A percentile compares a stretch with the other conserved stretches of the same genome.
Evolutionary conservation across 1,140 invertebrate genomes (phyloP).

Genomic region (Augochlora pura): DNA sequence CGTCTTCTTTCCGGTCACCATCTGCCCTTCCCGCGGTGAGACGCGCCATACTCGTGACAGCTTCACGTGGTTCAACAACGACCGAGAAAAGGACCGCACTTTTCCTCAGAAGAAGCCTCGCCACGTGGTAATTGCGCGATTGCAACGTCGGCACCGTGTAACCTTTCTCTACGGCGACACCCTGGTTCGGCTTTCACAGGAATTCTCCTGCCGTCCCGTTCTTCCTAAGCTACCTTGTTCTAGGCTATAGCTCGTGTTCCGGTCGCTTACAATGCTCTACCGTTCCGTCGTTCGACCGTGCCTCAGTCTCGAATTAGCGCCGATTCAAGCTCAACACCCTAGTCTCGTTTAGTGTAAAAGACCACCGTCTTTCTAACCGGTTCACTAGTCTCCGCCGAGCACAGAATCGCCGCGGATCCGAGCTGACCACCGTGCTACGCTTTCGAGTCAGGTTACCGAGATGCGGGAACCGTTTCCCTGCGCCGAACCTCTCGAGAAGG

Average conservation of each 20-base stretch:
- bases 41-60: conserved; percentile 23
- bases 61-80: conserved; percentile 72
- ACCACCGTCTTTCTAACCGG: not conserved
- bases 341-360: too few species aligned
- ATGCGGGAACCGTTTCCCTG: not conserved
- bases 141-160: conserved; percentile 43
- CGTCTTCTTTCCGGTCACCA: not conserved
- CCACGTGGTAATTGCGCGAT: conserved; percentile 56
- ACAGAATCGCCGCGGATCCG: not conserved
- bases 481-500: not conserved
- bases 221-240: too few species aligned
- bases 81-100: conserved; percentile 78
- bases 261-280: too few species aligned
- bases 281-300: too few species aligned
- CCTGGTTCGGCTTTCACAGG: not conserved
- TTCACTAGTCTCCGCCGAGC: not conserved
- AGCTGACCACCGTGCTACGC: not conserved
- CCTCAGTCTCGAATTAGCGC: too few species aligned
- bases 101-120: conserved; percentile 75
- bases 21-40: conserved; percentile 11
- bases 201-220: not conserved
- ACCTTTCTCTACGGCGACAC: not conserved
- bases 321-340: too few species aligned
- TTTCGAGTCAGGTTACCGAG: not conserved
- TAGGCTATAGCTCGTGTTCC: too few species aligned